These are phyloP conservation scores for Elgaria multicarinata DNA, from an alignment of 2,113 vertebrate species.

Conservation along the genomic window DNA sequence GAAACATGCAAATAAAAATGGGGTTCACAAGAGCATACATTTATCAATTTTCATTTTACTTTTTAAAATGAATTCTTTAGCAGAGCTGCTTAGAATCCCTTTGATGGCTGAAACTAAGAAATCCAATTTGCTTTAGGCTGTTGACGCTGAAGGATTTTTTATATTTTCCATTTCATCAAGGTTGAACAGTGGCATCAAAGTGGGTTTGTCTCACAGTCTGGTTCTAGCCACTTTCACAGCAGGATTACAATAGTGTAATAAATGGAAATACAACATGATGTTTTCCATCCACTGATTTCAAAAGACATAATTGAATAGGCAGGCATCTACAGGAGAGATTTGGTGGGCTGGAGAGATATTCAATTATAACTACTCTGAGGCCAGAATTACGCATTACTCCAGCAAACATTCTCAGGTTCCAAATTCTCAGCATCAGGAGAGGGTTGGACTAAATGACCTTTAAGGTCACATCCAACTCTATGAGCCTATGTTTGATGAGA, in stretches of 20 bases:
- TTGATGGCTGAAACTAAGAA: constrained; percentile 59
- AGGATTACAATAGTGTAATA: neutral
- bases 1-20: constrained; percentile 20
- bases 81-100: constrained; percentile 41
- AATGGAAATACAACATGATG: neutral
- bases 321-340: too few relatives aligned
- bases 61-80: constrained; percentile 54
- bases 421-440: too few relatives aligned
- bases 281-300: neutral
- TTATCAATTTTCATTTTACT: constrained; percentile 8
- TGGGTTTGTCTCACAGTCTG: neutral
- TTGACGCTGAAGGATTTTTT: constrained; percentile 45
- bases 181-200: constrained; percentile 29
- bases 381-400: too few relatives aligned
- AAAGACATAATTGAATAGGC: too few relatives aligned
- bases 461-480: too few relatives aligned
- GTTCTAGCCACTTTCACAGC: neutral
- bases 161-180: neutral
- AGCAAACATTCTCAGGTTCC: too few relatives aligned
- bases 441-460: too few relatives aligned
- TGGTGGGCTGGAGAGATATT: too few relatives aligned
- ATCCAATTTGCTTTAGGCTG: constrained; percentile 12
- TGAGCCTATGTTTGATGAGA: too few relatives aligned
- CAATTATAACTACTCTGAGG: too few relatives aligned
- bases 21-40: constrained; percentile 60